Evolutionary conservation across 2,797 vertebrate species (phyloP), one percentile per base, ranked within the genome.

Genomic region (Thaleichthys pacificus): DNA sequence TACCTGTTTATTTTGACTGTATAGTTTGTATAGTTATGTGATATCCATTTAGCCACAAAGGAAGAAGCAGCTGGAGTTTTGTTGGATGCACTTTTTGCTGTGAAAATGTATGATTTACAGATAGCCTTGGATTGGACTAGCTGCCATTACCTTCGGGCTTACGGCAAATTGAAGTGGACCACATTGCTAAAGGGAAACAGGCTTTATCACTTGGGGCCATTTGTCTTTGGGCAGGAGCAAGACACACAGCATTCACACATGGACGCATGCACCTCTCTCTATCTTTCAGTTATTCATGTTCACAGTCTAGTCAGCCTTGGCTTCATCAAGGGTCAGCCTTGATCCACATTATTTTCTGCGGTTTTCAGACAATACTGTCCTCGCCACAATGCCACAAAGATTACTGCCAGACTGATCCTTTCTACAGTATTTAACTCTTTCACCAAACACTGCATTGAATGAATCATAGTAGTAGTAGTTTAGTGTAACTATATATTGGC

Each of bases 181-280:
- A 67, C 42, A 22, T n/a, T 51, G 22, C 68, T 57, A 38, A 3
- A 38, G 22, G 63, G 61, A 56, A 71, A 24, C 32, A 42, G 28
- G 35, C 58, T 24, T 64, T 61, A 76, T 66, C 42, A 21, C 51
- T 19, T 14, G 2, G 30, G 49, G 61, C 57, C 4, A 54, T 80
- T 73, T 73, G 58, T 76, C 74, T 73, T 63, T 56, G 35, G 14
- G n/a, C 64, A 74, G 21, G 19, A 21, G 8, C 21, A 47, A 62
- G 7, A 57, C 58, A 61, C 5, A 6, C 0, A 67, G 26, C 7
- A 5, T 67, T 14, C 35, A 14, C 22, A 24, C 47, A 28, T 54
- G 42, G 47, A 24, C 26, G 15, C 28, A 49, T 54, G 47, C 22
- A 54, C 66, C 22, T 28, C 32, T 60, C 21, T 58, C 68, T 42